These are phyloP conservation scores for Eueides isabella DNA, from an alignment of 1,140 invertebrate genomes.

Conservation along the genomic window DNA sequence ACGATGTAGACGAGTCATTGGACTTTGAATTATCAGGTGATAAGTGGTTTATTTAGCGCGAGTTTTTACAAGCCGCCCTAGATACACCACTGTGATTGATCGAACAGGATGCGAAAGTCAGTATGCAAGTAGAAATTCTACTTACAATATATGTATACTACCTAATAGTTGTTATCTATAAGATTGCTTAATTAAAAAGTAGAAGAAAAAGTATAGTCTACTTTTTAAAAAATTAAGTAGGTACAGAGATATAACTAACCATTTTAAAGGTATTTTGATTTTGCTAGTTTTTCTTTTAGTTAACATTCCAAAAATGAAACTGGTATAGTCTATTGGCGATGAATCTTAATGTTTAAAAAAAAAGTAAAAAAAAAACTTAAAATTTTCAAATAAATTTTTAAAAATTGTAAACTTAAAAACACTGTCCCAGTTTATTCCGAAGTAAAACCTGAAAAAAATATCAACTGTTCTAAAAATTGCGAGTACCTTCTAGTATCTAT, in stretches of 20 bases:
- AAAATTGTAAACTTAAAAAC: no score
- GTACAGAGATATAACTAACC: neutral
- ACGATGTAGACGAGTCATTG: constrained; percentile 54
- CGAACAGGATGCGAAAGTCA: constrained; percentile 50
- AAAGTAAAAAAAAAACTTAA: no score
- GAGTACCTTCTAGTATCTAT: no score
- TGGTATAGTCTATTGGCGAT: no score
- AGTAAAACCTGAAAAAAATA: no score
- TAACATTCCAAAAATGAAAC: no score
- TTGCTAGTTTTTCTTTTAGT: neutral
- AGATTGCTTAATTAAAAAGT: neutral
- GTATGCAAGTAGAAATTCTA: constrained; percentile 3
- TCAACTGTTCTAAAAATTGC: no score
- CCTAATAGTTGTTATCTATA: neutral
- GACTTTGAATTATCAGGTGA: constrained; percentile 60
- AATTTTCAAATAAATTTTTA: no score
- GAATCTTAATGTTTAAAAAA: no score
- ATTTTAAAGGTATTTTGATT: neutral
- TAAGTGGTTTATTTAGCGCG: constrained; percentile 55
- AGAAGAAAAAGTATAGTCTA: neutral
- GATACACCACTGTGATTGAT: constrained; percentile 56
- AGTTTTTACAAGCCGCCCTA: constrained; percentile 56
- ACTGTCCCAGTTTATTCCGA: no score
- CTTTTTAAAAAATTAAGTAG: neutral
- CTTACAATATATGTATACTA: neutral